A percentile compares a stretch with the other conserved stretches of the same genome.
These are phyloP conservation scores for Andrena dorsata DNA, from an alignment of 2,888 invertebrate species.

Conservation along the genomic window DNA sequence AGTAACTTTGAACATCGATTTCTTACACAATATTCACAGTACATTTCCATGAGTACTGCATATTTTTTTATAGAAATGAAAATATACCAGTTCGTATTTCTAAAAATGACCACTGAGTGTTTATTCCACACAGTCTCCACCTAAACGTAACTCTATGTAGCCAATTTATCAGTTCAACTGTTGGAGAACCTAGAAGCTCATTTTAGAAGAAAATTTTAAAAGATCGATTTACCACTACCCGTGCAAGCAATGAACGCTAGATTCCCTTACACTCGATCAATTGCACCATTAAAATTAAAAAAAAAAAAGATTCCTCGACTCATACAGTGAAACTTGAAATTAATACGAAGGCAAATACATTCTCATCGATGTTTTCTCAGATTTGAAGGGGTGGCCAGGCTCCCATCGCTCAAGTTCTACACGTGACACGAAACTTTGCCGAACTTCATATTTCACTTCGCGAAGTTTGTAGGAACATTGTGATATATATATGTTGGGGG, in stretches of 20 bases:
- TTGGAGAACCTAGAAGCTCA: too few species aligned
- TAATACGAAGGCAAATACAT: background rate
- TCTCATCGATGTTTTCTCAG: constrained; percentile 9
- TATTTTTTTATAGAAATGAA: background rate
- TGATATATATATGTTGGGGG: constrained; percentile 20
- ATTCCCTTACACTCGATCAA: too few species aligned
- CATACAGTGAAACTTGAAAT: background rate
- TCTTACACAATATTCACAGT: background rate
- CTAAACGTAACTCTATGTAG: too few species aligned
- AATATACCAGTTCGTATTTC: too few species aligned
- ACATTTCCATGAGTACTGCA: background rate
- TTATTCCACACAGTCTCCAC: too few species aligned
- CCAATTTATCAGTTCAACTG: too few species aligned
- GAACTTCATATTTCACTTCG: constrained; percentile 41
- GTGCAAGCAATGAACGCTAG: too few species aligned
- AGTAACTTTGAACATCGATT: background rate
- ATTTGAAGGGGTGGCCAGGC: constrained; percentile 2
- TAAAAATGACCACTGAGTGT: too few species aligned
- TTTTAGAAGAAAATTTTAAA: too few species aligned
- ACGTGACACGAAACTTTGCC: constrained; percentile 16
- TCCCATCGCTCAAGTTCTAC: constrained; percentile 18
- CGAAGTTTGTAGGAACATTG: constrained; percentile 30
- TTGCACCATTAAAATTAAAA: background rate
- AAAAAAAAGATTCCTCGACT: background rate
- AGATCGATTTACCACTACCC: too few species aligned